These are phyloP conservation scores for Neopelma chrysocephalum DNA, from an alignment of 2,797 vertebrate genomes.

Conservation along the genomic window DNA sequence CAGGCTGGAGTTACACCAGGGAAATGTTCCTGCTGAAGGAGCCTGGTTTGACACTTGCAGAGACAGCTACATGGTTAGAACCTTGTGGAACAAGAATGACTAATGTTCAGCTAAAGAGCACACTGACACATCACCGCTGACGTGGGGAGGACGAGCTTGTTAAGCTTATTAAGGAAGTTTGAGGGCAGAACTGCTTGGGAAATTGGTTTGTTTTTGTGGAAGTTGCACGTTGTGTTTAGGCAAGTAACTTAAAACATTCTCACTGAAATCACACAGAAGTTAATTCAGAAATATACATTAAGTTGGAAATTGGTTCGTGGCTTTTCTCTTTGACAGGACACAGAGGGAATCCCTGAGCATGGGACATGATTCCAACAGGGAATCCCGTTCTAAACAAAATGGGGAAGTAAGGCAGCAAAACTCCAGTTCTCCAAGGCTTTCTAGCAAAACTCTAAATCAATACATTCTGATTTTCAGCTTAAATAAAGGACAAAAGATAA, in stretches of 20 bases:
- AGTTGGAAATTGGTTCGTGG: not conserved
- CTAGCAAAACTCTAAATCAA: not conserved
- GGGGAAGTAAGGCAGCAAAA: not conserved
- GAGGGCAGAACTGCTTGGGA: not conserved
- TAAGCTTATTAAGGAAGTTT: not conserved
- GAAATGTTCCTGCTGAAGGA: not conserved
- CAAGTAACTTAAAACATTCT: not conserved
- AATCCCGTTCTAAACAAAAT: not conserved
- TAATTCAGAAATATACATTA: not conserved
- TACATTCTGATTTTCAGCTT: not conserved
- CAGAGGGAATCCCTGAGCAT: not conserved
- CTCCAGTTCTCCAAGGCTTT: not conserved
- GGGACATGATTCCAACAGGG: not conserved
- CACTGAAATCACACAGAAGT: not conserved
- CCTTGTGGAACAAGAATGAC: not conserved
- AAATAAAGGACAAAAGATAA: not conserved
- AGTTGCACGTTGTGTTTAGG: not conserved
- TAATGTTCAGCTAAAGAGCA: not conserved
- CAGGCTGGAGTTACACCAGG: not conserved
- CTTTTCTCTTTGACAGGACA: not conserved
- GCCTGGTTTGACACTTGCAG: not conserved
- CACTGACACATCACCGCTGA: not conserved
- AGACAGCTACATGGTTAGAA: not conserved
- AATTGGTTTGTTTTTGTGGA: not conserved
- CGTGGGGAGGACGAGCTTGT: rapidly evolving